Conservation (phyloP, 1,140 invertebrate genomes). For the Tetraneura akinire region DNA sequence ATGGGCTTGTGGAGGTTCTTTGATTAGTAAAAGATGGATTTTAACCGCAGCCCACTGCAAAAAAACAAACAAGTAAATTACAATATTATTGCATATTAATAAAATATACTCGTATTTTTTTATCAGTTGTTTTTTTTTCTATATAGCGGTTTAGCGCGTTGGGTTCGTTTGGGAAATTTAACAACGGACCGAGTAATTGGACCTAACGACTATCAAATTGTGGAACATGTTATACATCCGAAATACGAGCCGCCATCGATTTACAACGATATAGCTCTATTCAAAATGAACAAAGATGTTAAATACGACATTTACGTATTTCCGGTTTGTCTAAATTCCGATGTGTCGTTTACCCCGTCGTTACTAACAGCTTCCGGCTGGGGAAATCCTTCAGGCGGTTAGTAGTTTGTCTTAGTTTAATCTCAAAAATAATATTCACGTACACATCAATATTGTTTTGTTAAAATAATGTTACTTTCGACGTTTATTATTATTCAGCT, state of each 20-base stretch:
- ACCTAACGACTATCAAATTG: background rate
- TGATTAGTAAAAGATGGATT: slow-evolving; percentile 18
- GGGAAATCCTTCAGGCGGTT: slow-evolving; percentile 58
- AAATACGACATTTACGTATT: slow-evolving; percentile 57
- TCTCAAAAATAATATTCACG: background rate
- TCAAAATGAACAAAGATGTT: slow-evolving; percentile 60
- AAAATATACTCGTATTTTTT: too few species aligned
- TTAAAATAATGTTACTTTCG: too few species aligned
- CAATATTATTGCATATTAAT: too few species aligned
- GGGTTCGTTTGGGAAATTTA: background rate
- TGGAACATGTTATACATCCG: background rate
- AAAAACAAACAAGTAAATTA: background rate
- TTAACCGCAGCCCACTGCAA: background rate
- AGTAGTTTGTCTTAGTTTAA: background rate
- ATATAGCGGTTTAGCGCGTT: background rate
- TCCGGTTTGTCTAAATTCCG: slow-evolving; percentile 62
- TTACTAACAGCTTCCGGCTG: slow-evolving; percentile 62
- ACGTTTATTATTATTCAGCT: slow-evolving; percentile 4
- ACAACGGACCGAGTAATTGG: too few species aligned
- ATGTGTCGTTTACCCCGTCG: background rate
- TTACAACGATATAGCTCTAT: slow-evolving; percentile 55
- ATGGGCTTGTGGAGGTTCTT: background rate
- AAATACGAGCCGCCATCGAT: slow-evolving; percentile 32
- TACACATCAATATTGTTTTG: too few species aligned
- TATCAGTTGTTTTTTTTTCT: too few species aligned